Conservation (phyloP, 2,888 invertebrate species). For the Alcis repandata region DNA sequence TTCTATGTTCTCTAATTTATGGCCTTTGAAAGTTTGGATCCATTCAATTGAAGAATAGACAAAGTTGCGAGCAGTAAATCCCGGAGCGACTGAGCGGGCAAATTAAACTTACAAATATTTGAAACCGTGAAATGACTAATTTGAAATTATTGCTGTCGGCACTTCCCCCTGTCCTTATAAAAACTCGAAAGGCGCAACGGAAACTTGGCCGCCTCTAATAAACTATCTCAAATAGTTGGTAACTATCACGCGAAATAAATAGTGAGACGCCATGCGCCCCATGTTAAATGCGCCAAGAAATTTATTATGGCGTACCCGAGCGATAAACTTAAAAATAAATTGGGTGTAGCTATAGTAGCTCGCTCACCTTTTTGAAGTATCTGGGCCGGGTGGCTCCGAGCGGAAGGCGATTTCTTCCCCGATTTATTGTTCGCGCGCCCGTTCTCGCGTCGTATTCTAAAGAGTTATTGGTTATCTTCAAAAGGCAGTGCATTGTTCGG, state of each 20-base stretch:
- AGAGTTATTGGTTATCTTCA: constrained; percentile 69
- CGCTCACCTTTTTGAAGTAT: constrained; percentile 49
- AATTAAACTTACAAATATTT: constrained; percentile 45
- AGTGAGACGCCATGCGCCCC: constrained; percentile 57
- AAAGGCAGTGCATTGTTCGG: constrained; percentile 63
- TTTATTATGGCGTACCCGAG: constrained; percentile 62
- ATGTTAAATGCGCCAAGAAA: constrained; percentile 60
- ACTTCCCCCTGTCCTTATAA: constrained; percentile 41
- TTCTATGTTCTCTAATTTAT: constrained; percentile 23
- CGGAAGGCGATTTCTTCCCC: constrained; percentile 60
- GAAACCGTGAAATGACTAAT: constrained; percentile 48
- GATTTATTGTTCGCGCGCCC: constrained; percentile 65
- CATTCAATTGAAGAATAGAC: constrained; percentile 23
- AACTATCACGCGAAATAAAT: constrained; percentile 60
- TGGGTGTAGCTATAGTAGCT: constrained; percentile 61
- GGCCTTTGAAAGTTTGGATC: constrained; percentile 9
- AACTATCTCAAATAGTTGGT: constrained; percentile 51
- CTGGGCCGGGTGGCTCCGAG: constrained; percentile 45
- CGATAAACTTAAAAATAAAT: constrained; percentile 72
- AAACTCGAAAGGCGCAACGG: constrained; percentile 52
- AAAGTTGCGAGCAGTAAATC: constrained; percentile 30
- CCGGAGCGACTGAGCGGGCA: constrained; percentile 13
- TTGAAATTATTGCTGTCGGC: constrained; percentile 44
- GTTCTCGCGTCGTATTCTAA: constrained; percentile 60
- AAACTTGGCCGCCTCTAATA: constrained; percentile 50